Conservation (phyloP, 2,888 invertebrate species). For the Apamea monoglypha region DNA sequence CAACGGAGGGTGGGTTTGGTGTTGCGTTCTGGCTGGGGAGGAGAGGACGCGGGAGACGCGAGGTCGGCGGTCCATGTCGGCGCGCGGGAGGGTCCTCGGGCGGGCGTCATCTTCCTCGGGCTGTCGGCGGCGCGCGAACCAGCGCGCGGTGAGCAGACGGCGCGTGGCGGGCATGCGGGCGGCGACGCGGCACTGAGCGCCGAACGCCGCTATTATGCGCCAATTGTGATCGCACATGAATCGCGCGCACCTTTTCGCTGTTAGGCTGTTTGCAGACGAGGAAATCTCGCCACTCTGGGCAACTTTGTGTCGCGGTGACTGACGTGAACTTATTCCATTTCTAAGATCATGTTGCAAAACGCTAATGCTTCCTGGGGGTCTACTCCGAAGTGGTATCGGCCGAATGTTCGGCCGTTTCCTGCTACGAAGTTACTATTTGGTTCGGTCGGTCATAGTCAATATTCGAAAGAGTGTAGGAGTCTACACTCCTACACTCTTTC, state of each 20-base stretch:
- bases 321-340: not conserved
- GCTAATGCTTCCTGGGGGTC: not conserved
- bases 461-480: too few species aligned
- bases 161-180: constrained; percentile 86
- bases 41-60: constrained; percentile 82
- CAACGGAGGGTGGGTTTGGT: constrained; percentile 68
- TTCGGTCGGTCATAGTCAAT: too few species aligned
- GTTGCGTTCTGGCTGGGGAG: constrained; percentile 66
- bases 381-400: too few species aligned
- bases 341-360: not conserved
- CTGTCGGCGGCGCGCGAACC: constrained; percentile 79
- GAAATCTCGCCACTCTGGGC: constrained; percentile 25
- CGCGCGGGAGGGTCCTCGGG: constrained; percentile 74
- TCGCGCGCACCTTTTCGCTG: constrained; percentile 78
- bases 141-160: constrained; percentile 83
- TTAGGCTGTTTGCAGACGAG: constrained; percentile 70
- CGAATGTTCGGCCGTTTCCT: too few species aligned
- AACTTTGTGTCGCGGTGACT: constrained; percentile 8
- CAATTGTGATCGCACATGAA: constrained; percentile 81
- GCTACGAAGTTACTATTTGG: too few species aligned
- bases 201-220: constrained; percentile 77
- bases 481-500: too few species aligned
- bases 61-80: constrained; percentile 79
- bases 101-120: constrained; percentile 73
- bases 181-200: constrained; percentile 78